Evolutionary conservation across 1,140 invertebrate genomes (phyloP).

Genomic region (Apis cerana): DNA sequence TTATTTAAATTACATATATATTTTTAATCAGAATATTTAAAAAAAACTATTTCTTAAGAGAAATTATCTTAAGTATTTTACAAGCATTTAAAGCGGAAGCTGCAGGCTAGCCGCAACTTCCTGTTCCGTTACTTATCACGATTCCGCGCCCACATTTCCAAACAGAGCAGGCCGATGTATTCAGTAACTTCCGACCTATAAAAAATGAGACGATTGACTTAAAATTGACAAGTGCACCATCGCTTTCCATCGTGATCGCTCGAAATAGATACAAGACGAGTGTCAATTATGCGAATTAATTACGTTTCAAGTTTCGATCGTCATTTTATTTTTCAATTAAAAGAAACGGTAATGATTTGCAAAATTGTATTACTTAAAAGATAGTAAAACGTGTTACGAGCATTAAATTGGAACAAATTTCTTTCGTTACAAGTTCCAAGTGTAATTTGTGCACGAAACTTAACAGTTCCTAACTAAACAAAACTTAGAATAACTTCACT

Average conservation of each 20-base stretch:
- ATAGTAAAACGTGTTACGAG: neutral
- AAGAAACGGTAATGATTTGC: too few relatives aligned
- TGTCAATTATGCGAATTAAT: constrained; percentile 34
- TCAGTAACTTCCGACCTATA: constrained; percentile 13
- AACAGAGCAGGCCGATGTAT: neutral
- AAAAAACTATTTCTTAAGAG: neutral
- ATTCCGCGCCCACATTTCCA: constrained; percentile 34
- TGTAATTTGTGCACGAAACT: neutral
- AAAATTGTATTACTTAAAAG: neutral
- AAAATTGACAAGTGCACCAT: constrained; percentile 9
- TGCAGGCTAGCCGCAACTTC: constrained; percentile 30
- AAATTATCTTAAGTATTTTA: neutral
- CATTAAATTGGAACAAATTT: neutral
- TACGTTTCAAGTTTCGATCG: neutral
- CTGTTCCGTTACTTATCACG: constrained; percentile 40
- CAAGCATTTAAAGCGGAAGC: constrained; percentile 8
- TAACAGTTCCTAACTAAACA: neutral
- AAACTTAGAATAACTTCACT: neutral
- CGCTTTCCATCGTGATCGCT: neutral
- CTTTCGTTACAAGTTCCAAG: neutral
- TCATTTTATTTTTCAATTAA: neutral
- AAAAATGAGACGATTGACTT: constrained; percentile 28
- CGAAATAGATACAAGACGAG: neutral
- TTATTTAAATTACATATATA: neutral
- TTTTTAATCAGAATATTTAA: neutral